Base-by-base conservation (phyloP, 2,113 vertebrate species). In the Neodon shergylaensis region DNA sequence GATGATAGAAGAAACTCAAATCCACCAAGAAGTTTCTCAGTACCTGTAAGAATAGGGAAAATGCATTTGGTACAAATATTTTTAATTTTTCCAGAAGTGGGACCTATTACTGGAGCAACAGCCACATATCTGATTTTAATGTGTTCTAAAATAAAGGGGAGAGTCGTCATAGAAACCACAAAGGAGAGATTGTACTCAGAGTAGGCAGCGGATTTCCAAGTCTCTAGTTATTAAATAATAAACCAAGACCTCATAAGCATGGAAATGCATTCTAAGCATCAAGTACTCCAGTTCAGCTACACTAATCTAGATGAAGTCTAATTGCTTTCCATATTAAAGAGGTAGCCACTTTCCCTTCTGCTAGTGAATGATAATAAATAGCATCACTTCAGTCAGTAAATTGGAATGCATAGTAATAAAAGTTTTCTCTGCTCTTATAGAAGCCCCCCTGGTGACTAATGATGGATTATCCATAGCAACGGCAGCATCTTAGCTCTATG, bases 81-180 rank as follows among this genome's bases (percentile, higher is more conserved):
- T 90, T 95, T 97, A 88, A 95, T 94, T 96, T 97, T 84, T 72
- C 92, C 61, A 68, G 96, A 97, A 98, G 93, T 7, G n/a, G 28
- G 92, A 90, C 86, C 92, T 97, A 92, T 96, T 97, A 97, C 89
- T 92, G 94, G 47, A 97, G 83, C 85, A 96, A 97, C 95, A 96
- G 86, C 42, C 0, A 6, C 63, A 88, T 0, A 0, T 94, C 90
- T 91, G 94, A 97, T 97, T 98, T 73, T 94, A 97, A 92, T 96
- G 96, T 87, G 83, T 65, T 98, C 92, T 54, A 22, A 92, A 42
- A 95, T 90, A 90, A 84, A 97, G 96, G 92, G 72, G 78, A 96
- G 92, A 68, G 96, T 81, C 73, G 77, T 94, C 95, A 92, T 84
- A 95, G 97, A 42, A 70, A 95, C 98, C 97, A 97, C 97, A 96